phyloP scores from a whole-genome alignment of 2,888 invertebrate genomes.

The Mythimna pallens region DNA sequence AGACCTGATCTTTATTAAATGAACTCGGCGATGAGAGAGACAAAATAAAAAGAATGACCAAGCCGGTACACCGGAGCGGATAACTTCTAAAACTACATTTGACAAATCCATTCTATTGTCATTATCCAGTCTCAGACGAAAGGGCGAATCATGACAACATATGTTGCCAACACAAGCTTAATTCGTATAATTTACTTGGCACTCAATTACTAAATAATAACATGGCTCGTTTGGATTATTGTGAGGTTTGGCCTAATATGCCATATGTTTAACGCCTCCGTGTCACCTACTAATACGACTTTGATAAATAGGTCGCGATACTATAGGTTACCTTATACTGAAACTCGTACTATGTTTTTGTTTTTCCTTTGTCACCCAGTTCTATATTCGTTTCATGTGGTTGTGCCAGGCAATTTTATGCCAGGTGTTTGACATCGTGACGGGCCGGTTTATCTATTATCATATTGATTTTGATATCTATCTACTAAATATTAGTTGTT shows the following conservation, averaged over 20 bases:
- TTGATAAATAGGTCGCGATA: constrained; percentile 85
- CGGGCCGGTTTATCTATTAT: not conserved
- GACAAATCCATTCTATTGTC: constrained; percentile 34
- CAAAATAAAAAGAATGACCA: constrained; percentile 11
- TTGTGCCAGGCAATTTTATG: not conserved
- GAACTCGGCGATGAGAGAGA: not conserved
- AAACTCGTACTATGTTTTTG: constrained; percentile 24
- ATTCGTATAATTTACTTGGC: constrained; percentile 85
- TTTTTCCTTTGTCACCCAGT: constrained; percentile 19
- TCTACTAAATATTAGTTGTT: too few relatives aligned
- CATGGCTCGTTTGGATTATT: constrained; percentile 71
- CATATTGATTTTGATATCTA: too few relatives aligned
- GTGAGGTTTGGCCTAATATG: constrained; percentile 74
- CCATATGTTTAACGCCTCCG: constrained; percentile 85
- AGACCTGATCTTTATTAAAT: not conserved
- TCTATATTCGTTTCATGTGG: not conserved
- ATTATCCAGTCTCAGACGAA: constrained; percentile 43
- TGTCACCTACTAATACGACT: constrained; percentile 87
- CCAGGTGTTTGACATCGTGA: not conserved
- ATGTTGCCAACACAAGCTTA: constrained; percentile 63
- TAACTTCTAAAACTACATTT: constrained; percentile 4
- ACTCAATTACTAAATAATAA: constrained; percentile 85
- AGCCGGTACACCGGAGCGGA: not conserved
- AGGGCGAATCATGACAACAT: constrained; percentile 57
- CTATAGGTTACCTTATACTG: constrained; percentile 75